A percentile compares a stretch with the other conserved stretches of the same genome.
phyloP scores from a whole-genome alignment of 2,113 vertebrate genomes.

The Laticauda laticaudata region DNA sequence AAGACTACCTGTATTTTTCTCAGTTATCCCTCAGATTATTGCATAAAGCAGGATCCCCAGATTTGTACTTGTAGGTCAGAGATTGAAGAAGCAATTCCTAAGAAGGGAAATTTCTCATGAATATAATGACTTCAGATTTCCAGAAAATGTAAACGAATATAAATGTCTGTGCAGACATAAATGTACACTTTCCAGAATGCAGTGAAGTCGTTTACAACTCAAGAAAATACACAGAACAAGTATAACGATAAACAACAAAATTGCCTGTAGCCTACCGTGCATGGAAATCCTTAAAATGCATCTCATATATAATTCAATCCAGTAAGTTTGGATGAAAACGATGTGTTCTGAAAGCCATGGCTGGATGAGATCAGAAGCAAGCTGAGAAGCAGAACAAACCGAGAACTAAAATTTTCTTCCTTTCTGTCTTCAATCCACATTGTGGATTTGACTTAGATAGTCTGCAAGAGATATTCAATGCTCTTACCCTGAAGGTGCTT shows the following conservation, averaged over 20 bases:
- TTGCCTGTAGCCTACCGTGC: neutral
- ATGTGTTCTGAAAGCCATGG: neutral
- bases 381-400: neutral
- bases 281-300: neutral
- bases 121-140: neutral
- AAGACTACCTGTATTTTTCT: neutral
- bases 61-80: neutral
- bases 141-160: neutral
- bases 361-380: neutral
- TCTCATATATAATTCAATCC: neutral
- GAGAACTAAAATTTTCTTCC: neutral
- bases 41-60: neutral
- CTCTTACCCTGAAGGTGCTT: neutral
- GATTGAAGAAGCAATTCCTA: neutral
- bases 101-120: neutral
- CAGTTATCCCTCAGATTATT: neutral
- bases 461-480: neutral
- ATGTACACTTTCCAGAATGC: neutral
- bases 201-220: neutral
- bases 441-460: neutral
- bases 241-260: neutral
- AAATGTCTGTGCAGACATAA: neutral
- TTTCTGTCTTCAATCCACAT: neutral
- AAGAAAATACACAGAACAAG: neutral
- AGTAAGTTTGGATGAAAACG: neutral